A percentile compares a stretch with the other conserved stretches of the same genome.
phyloP scores from a whole-genome alignment of 92 coral and sea anemone genomes.

The Galaxea fascicularis region DNA sequence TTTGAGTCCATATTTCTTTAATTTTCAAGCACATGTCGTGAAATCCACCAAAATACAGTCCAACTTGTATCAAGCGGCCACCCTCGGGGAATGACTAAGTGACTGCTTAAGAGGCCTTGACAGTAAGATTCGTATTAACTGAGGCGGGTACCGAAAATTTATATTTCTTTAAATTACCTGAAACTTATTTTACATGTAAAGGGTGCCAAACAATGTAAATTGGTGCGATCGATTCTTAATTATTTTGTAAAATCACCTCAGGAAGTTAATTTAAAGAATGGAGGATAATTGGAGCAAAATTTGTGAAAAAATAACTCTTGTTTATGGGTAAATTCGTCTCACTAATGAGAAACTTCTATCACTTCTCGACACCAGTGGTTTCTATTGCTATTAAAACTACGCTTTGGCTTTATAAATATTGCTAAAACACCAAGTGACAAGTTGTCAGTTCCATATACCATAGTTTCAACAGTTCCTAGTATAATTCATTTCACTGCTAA shows the following conservation, averaged over 20 bases:
- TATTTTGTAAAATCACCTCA: constrained; percentile 29
- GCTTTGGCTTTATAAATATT: constrained; percentile 26
- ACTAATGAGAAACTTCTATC: constrained; percentile 16
- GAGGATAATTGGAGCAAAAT: not conserved
- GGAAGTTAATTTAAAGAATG: constrained; percentile 11
- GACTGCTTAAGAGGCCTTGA: constrained; percentile 22
- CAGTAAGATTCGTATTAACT: constrained; percentile 27
- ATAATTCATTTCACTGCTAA: constrained; percentile 24
- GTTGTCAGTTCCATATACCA: constrained; percentile 30
- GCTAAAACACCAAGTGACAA: constrained; percentile 33
- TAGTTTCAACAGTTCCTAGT: constrained; percentile 31
- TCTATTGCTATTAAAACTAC: constrained; percentile 12
- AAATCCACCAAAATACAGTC: too few species aligned
- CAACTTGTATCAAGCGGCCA: too few species aligned
- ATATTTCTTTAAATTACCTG: constrained; percentile 18
- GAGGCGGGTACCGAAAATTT: constrained; percentile 17
- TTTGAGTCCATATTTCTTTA: too few species aligned
- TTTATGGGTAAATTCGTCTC: constrained; percentile 23
- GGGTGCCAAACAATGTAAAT: constrained; percentile 23
- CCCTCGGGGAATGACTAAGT: too few species aligned
- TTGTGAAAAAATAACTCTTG: constrained; percentile 14
- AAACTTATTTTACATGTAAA: constrained; percentile 22
- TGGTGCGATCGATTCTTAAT: constrained; percentile 20
- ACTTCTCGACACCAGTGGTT: constrained; percentile 14
- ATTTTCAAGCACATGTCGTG: too few species aligned